Evolutionary conservation across 2,888 invertebrate species (phyloP).

Genomic region (Drosophila nigricruria): DNA sequence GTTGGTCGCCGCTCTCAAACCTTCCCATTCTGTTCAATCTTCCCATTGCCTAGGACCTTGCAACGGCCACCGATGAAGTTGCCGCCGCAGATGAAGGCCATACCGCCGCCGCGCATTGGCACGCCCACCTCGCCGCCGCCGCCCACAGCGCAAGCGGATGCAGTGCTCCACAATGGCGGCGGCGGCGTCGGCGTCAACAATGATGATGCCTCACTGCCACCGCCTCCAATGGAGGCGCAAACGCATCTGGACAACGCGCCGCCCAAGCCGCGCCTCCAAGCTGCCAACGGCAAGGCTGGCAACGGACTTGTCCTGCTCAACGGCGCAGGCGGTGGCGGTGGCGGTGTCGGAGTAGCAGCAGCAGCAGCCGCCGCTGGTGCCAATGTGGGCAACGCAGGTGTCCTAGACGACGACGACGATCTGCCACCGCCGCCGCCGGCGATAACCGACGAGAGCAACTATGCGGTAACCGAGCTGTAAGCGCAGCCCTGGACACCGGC

Average conservation of each 20-base stretch:
- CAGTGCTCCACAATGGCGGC: constrained; percentile 30
- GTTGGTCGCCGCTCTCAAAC: constrained; percentile 48
- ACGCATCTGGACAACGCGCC: constrained; percentile 55
- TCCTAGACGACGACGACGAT: constrained; percentile 80
- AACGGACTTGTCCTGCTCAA: constrained; percentile 70
- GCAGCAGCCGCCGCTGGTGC: constrained; percentile 5
- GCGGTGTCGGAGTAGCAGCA: neutral
- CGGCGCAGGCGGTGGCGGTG: constrained; percentile 34
- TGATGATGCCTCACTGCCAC: constrained; percentile 78
- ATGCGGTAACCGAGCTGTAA: constrained; percentile 86
- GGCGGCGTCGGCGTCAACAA: constrained; percentile 41
- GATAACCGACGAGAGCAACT: constrained; percentile 85
- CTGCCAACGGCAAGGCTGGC: constrained; percentile 63
- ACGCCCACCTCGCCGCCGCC: constrained; percentile 83
- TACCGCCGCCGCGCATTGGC: constrained; percentile 85
- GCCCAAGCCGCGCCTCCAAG: constrained; percentile 58
- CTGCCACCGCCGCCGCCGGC: constrained; percentile 84
- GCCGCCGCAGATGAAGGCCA: constrained; percentile 85
- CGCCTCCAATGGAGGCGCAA: constrained; percentile 76
- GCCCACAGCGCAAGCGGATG: constrained; percentile 56
- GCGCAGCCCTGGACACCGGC: neutral
- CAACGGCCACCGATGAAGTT: constrained; percentile 85
- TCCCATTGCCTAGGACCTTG: constrained; percentile 78
- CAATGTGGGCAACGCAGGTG: constrained; percentile 9
- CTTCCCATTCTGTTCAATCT: constrained; percentile 11